A percentile compares a stretch with the other conserved stretches of the same genome.
These are phyloP conservation scores for Anhinga rufa DNA, from an alignment of 2,113 vertebrate species.

Conservation along the genomic window DNA sequence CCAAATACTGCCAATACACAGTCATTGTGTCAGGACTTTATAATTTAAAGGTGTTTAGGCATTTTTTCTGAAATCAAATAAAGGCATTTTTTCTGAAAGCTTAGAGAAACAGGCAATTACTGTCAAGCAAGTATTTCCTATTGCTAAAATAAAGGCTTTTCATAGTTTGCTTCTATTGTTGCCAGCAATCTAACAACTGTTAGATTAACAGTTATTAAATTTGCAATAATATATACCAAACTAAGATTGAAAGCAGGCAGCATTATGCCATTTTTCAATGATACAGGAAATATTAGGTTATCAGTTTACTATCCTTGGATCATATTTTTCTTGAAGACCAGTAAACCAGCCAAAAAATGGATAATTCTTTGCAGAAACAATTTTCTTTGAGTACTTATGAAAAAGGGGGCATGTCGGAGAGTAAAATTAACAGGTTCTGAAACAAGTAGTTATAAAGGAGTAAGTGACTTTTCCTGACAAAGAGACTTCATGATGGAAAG, in stretches of 20 bases:
- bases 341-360: not conserved
- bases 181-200: not conserved
- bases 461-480: not conserved
- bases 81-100: not conserved
- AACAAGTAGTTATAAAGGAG: not conserved
- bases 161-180: not conserved
- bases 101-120: not conserved
- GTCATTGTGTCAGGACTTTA: not conserved
- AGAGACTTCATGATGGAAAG: not conserved
- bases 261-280: not conserved
- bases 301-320: not conserved
- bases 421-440: not conserved
- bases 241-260: not conserved
- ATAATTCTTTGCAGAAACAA: not conserved
- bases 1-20: not conserved
- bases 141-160: not conserved
- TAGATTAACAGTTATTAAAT: not conserved
- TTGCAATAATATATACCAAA: not conserved
- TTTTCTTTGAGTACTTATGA: not conserved
- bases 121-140: not conserved
- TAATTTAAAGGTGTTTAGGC: not conserved
- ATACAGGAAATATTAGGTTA: not conserved
- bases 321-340: not conserved
- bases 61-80: not conserved
- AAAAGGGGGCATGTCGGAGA: not conserved